Evolutionary conservation across 2,888 invertebrate genomes (phyloP), one percentile per base, ranked within the genome.

Genomic region (Leptopilina myrica): DNA sequence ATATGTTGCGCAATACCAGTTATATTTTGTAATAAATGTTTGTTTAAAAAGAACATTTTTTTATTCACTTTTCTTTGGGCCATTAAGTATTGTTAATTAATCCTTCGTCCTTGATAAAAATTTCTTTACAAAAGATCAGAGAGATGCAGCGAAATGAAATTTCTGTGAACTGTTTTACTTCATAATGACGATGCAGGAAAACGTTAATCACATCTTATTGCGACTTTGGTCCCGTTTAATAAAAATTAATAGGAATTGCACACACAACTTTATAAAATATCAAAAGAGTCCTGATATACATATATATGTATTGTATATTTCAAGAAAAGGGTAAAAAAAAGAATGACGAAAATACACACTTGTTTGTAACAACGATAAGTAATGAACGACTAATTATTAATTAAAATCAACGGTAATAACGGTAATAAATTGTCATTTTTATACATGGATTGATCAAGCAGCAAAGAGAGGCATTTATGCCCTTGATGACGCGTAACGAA

Each of bases 181-280:
- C 64, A 40, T 15, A 66, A 66, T 46, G 15, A 46, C 46, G 46
- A 46, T 46, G 46, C 66, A 43, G 66, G 66, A 66, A 66, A 66
- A 15, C 40, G 66, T 66, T 66, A 66, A 46, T 66, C 66, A 66
- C n/a, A 46, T 66, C 46, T 66, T 66, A 46, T 15, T 66, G 66
- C 46, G 40, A 46, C 66, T 66, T 66, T 66, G 46, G 46, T 66
- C 43, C 46, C 43, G 15, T 66, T 66, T 66, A 43, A 66, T 66
- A 66, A 66, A 66, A 46, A 66, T 66, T 66, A 46, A 46, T 66
- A 66, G 66, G 66, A 66, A 66, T 66, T n/a, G 15, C 66, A n/a
- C 59, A 59, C 59, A 59, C 59, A 15, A 15, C 15, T 33, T 33
- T 33, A 33, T 33, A 33, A 33, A 33, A 33, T 33, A 59, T 59